Conservation (phyloP, 1,140 invertebrate species). For the Belonocnema kinseyi region DNA sequence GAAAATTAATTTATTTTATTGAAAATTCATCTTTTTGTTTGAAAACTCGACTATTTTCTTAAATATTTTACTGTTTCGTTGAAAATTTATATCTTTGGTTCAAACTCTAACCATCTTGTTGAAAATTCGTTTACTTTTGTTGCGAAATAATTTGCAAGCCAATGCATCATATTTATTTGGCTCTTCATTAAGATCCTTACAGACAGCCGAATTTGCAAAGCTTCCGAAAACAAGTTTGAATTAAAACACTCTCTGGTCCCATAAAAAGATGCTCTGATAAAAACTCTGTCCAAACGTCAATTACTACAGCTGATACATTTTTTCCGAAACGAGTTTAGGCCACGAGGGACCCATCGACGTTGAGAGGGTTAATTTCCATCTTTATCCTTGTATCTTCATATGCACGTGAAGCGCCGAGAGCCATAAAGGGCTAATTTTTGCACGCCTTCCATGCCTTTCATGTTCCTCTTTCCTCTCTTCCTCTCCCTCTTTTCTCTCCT, state of each 20-base stretch:
- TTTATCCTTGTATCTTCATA: slow-evolving; percentile 17
- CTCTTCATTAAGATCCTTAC: not conserved
- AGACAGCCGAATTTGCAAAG: slow-evolving; percentile 7
- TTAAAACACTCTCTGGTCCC: slow-evolving; percentile 15
- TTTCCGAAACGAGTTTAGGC: slow-evolving; percentile 16
- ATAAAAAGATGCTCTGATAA: slow-evolving; percentile 19
- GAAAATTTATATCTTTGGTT: too few species aligned
- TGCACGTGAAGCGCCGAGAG: slow-evolving; percentile 30
- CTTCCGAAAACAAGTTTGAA: slow-evolving; percentile 9
- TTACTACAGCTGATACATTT: slow-evolving; percentile 31
- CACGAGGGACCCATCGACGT: slow-evolving; percentile 13
- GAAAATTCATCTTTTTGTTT: too few species aligned
- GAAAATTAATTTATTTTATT: too few species aligned
- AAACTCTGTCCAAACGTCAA: slow-evolving; percentile 23
- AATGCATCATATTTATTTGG: too few species aligned
- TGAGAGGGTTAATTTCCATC: slow-evolving; percentile 25
- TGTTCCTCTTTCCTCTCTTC: not conserved
- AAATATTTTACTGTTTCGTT: too few species aligned
- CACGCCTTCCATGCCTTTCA: not conserved
- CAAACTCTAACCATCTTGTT: too few species aligned
- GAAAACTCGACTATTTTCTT: too few species aligned
- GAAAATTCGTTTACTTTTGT: too few species aligned
- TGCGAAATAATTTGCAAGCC: too few species aligned
- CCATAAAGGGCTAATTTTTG: slow-evolving; percentile 31
- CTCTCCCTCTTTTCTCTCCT: not conserved